Evolutionary conservation across 2,797 vertebrate species (phyloP).

Genomic region (Cossypha dichroa): DNA sequence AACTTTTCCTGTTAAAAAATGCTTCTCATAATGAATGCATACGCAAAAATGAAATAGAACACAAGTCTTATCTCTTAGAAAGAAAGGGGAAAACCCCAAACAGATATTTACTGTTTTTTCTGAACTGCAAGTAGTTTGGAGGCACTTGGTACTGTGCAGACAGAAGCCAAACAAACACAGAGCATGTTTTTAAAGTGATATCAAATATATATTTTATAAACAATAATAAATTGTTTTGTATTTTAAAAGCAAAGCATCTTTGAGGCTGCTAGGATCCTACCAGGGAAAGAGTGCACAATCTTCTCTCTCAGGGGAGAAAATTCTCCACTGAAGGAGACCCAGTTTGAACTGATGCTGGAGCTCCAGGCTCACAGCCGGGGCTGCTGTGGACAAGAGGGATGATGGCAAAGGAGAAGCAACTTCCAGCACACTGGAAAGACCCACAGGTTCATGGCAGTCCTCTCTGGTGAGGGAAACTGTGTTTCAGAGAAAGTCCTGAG

Average conservation of each 20-base stretch:
- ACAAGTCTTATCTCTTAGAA: neutral
- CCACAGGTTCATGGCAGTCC: neutral
- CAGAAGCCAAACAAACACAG: neutral
- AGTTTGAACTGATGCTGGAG: neutral
- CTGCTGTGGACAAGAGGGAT: fast-evolving
- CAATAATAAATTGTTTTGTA: neutral
- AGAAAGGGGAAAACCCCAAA: neutral
- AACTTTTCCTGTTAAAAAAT: neutral
- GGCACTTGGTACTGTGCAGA: neutral
- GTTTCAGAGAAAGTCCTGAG: neutral
- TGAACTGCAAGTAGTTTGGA: neutral
- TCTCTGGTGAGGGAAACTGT: fast-evolving
- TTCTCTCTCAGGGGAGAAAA: neutral
- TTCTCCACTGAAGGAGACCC: too few species aligned
- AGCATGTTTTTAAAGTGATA: neutral
- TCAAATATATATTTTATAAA: neutral
- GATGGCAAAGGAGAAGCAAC: neutral
- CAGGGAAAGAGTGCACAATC: neutral
- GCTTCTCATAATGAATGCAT: neutral
- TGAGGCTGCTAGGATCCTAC: neutral
- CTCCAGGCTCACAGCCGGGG: neutral
- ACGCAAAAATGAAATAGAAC: neutral
- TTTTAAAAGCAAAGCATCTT: neutral
- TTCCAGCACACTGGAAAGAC: neutral
- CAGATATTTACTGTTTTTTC: neutral